Conservation (phyloP, 2,797 vertebrate species). For the Neomorphus geoffroyi region DNA sequence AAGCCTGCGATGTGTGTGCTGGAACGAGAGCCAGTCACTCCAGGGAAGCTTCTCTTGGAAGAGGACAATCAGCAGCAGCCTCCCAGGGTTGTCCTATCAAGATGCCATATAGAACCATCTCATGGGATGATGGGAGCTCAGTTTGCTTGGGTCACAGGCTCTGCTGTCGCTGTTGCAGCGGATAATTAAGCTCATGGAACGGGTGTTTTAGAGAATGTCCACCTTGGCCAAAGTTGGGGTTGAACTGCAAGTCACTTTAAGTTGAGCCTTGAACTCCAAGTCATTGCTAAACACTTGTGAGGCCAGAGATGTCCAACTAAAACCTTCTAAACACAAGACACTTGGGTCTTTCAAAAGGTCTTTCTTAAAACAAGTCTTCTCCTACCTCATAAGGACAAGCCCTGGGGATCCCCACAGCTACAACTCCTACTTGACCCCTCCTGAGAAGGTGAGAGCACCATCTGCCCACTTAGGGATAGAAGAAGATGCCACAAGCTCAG, state of each 20-base stretch:
- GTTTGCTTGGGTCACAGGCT: background rate
- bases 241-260: background rate
- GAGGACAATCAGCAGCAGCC: background rate
- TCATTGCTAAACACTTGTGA: accelerated
- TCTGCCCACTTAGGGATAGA: background rate
- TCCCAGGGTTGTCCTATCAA: background rate
- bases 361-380: background rate
- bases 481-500: background rate
- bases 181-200: background rate
- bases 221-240: background rate
- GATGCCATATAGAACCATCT: background rate
- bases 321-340: background rate
- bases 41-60: background rate
- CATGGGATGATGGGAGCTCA: accelerated
- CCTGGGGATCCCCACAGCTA: background rate
- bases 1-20: accelerated
- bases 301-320: background rate
- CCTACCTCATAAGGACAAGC: background rate
- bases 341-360: background rate
- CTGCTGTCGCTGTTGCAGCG: background rate
- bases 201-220: background rate
- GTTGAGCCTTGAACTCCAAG: background rate
- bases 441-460: background rate
- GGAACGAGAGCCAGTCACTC: background rate
- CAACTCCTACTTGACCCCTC: background rate